These are phyloP conservation scores for Melipona beecheii DNA, from an alignment of 2,888 invertebrate species.

Conservation along the genomic window DNA sequence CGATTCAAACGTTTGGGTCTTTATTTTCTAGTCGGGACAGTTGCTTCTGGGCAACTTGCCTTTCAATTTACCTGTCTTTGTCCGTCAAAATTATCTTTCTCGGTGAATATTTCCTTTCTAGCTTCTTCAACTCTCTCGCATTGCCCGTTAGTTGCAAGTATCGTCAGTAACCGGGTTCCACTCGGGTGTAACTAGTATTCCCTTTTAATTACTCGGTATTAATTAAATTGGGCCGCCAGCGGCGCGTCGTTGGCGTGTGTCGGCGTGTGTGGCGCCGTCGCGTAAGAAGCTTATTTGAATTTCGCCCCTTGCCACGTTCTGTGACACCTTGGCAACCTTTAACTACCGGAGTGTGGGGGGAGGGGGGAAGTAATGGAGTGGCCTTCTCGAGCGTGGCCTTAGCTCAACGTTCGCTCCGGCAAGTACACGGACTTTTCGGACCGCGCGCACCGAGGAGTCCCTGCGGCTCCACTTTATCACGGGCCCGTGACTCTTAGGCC, in stretches of 20 bases:
- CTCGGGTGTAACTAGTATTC: slow-evolving; percentile 39
- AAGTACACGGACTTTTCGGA: slow-evolving; percentile 51
- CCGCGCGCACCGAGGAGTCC: not conserved
- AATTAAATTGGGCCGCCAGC: slow-evolving; percentile 46
- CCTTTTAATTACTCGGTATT: slow-evolving; percentile 43
- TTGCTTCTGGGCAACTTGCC: too few species aligned
- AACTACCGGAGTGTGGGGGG: not conserved
- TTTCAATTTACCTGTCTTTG: too few species aligned
- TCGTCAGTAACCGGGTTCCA: slow-evolving; percentile 25
- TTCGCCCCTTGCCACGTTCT: slow-evolving; percentile 1
- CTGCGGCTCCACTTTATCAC: slow-evolving; percentile 38
- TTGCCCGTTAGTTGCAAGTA: not conserved
- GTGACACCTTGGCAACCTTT: slow-evolving; percentile 22
- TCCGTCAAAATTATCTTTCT: not conserved
- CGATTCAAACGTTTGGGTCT: too few species aligned
- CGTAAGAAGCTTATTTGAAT: slow-evolving; percentile 58
- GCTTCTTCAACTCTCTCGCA: not conserved
- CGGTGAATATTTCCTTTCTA: too few species aligned
- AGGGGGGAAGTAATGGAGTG: slow-evolving; percentile 3
- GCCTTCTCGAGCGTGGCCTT: slow-evolving; percentile 21
- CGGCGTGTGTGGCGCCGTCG: not conserved
- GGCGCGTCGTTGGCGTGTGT: not conserved
- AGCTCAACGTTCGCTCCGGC: slow-evolving; percentile 9
- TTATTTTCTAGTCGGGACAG: too few species aligned
- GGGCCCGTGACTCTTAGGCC: slow-evolving; percentile 15